phyloP scores from a whole-genome alignment of 2,888 invertebrate species.

The Sturmia bella region DNA sequence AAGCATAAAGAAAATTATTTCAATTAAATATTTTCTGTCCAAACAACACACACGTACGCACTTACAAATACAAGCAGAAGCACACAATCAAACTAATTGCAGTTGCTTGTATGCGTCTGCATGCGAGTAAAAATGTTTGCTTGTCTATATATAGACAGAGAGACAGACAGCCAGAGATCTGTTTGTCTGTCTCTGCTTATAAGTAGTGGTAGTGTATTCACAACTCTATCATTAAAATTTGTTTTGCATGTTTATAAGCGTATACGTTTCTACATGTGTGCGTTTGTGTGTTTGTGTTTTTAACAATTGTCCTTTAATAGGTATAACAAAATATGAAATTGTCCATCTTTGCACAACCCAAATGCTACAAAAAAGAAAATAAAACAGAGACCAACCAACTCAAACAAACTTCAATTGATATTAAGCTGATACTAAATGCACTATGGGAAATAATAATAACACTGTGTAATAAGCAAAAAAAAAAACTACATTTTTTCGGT shows the following conservation, averaged over 20 bases:
- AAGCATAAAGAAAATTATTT: slow-evolving; percentile 78
- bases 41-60: slow-evolving; percentile 20
- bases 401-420: slow-evolving; percentile 57
- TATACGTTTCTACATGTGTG: not conserved
- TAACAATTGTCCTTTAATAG: slow-evolving; percentile 62
- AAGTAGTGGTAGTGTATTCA: slow-evolving; percentile 37
- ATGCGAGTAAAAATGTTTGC: not conserved
- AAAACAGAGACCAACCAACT: slow-evolving; percentile 48
- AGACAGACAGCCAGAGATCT: not conserved
- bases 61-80: not conserved
- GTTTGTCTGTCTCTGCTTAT: not conserved
- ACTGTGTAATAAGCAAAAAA: not conserved
- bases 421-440: slow-evolving; percentile 12
- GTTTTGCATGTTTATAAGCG: not conserved
- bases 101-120: slow-evolving; percentile 4
- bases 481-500: too few relatives aligned
- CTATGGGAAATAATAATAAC: slow-evolving; percentile 7
- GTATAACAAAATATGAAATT: slow-evolving; percentile 66
- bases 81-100: slow-evolving; percentile 19
- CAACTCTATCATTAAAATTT: slow-evolving; percentile 60
- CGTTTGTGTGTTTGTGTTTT: slow-evolving; percentile 9
- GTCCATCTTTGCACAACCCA: slow-evolving; percentile 50
- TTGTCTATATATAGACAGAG: not conserved
- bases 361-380: slow-evolving; percentile 9
- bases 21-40: slow-evolving; percentile 73